Evolutionary conservation across 2,113 vertebrate species (phyloP).

Genomic region (Myxocyprinus asiaticus): DNA sequence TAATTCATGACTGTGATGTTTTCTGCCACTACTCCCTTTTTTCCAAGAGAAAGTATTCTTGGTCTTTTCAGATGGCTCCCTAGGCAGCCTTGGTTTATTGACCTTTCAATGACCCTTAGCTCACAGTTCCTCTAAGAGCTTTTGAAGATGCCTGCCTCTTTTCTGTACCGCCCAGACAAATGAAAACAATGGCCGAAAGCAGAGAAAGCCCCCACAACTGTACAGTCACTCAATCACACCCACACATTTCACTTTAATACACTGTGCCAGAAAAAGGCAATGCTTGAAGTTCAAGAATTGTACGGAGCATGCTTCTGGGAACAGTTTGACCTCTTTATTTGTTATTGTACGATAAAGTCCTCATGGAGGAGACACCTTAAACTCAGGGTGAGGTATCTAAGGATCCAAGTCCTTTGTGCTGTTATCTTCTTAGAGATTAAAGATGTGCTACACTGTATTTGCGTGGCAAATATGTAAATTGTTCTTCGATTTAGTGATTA

Average conservation of each 20-base stretch:
- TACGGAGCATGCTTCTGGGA: constrained; percentile 66
- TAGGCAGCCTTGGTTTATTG: constrained; percentile 47
- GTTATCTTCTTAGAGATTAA: constrained; percentile 16
- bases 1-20: constrained; percentile 14
- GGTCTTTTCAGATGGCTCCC: not conserved
- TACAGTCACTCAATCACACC: constrained; percentile 4
- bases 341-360: constrained; percentile 48
- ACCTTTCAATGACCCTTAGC: constrained; percentile 66
- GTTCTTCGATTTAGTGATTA: not conserved
- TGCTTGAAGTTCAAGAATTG: constrained; percentile 65
- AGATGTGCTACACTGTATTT: constrained; percentile 14
- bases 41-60: not conserved
- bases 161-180: constrained; percentile 61
- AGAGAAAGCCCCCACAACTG: constrained; percentile 50
- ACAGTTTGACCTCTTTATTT: constrained; percentile 60
- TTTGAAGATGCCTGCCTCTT: constrained; percentile 54
- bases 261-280: constrained; percentile 61
- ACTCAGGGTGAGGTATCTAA: constrained; percentile 18
- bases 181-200: constrained; percentile 53
- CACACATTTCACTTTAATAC: constrained; percentile 50
- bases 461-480: not conserved
- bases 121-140: constrained; percentile 56
- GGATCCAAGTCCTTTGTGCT: not conserved
- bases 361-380: constrained; percentile 38
- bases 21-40: not conserved